phyloP scores from a whole-genome alignment of 2,797 vertebrate species.

The Mareca penelope region DNA sequence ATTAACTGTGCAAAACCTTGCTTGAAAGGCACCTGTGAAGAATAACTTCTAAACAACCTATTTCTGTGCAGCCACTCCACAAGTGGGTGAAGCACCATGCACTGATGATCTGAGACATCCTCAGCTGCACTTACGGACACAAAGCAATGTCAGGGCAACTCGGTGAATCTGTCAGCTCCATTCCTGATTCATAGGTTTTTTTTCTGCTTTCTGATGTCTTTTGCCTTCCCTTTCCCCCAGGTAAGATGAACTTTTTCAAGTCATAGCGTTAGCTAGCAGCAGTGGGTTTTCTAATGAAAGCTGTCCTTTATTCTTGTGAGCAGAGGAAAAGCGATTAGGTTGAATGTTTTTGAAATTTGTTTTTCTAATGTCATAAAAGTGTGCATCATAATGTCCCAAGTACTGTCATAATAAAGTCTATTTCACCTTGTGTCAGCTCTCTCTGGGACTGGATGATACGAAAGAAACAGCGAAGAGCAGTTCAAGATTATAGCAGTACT shows the following conservation, averaged over 20 bases:
- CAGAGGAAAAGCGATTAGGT: background rate
- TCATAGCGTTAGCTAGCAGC: background rate
- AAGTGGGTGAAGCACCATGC: background rate
- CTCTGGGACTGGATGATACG: background rate
- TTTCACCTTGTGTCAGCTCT: background rate
- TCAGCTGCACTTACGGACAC: background rate
- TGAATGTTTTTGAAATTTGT: background rate
- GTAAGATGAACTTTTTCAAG: background rate
- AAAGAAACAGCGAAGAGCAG: background rate
- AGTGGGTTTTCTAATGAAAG: background rate
- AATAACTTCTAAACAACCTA: background rate
- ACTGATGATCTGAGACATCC: background rate
- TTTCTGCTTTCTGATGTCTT: background rate
- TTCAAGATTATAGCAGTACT: background rate
- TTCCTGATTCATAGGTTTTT: background rate
- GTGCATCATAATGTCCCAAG: background rate
- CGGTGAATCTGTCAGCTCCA: background rate
- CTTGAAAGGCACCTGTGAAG: background rate
- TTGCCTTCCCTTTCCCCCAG: background rate
- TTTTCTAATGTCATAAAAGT: background rate
- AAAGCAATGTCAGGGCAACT: background rate
- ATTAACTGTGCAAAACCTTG: background rate
- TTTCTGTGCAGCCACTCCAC: background rate
- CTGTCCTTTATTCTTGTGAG: background rate
- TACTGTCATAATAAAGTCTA: fast-evolving